Conservation (phyloP, 2,888 invertebrate genomes). For the Chymomyza caudatula region DNA sequence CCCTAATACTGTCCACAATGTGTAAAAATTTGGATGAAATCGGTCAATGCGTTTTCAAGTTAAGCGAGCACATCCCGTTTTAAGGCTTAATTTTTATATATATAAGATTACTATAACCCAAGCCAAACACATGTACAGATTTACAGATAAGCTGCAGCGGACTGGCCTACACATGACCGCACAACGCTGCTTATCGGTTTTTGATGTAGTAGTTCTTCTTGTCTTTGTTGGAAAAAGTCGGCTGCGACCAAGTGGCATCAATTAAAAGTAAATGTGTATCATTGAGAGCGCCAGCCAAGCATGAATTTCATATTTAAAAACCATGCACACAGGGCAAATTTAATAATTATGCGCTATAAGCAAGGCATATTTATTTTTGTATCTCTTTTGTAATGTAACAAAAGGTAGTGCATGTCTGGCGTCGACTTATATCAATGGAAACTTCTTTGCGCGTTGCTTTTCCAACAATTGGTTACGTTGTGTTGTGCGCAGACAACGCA, state of each 20-base stretch:
- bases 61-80: too few relatives aligned
- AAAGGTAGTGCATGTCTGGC: neutral
- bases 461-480: slow-evolving; percentile 27
- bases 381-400: neutral
- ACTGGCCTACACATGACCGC: neutral
- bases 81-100: too few relatives aligned
- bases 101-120: neutral
- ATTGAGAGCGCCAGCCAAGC: slow-evolving; percentile 47
- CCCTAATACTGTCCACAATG: too few relatives aligned
- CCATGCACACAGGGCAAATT: neutral
- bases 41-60: too few relatives aligned
- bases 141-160: neutral
- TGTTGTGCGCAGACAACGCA: slow-evolving; percentile 28
- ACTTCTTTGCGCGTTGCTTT: neutral
- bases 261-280: slow-evolving; percentile 51
- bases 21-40: too few relatives aligned
- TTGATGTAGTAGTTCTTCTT: slow-evolving; percentile 12
- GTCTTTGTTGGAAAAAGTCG: neutral
- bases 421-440: neutral
- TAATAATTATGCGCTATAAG: neutral
- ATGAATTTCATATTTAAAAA: slow-evolving; percentile 48
- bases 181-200: neutral
- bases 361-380: neutral
- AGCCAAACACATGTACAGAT: neutral
- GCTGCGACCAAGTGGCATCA: slow-evolving; percentile 52